Percentiles rank a stretch among this genome's conserved stretches.
phyloP scores from a whole-genome alignment of 2,113 vertebrate genomes.

The Stictonetta naevosa region DNA sequence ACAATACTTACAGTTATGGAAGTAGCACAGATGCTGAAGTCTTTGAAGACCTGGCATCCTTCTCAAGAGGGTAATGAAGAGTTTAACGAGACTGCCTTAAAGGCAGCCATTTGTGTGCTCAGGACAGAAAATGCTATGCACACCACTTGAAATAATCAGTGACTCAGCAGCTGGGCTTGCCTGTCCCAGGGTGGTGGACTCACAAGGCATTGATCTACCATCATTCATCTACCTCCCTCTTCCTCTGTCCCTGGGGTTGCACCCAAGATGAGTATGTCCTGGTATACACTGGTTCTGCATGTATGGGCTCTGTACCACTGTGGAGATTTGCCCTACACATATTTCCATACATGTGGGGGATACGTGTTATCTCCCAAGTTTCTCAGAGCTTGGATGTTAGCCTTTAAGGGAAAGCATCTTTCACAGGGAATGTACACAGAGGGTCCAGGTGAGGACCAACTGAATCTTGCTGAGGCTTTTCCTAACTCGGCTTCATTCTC shows the following conservation, averaged over 20 bases:
- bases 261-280: neutral
- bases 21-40: neutral
- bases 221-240: neutral
- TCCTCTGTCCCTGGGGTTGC: neutral
- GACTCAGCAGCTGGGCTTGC: neutral
- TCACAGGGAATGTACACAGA: neutral
- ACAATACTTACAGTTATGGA: neutral
- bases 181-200: neutral
- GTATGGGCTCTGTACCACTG: neutral
- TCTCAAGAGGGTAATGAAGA: neutral
- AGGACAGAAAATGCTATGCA: neutral
- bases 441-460: neutral
- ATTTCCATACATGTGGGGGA: neutral
- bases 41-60: neutral
- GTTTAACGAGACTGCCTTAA: neutral
- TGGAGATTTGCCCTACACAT: neutral
- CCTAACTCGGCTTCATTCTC: neutral
- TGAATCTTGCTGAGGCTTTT: neutral
- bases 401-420: neutral
- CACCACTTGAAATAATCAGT: neutral
- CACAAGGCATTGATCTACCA: neutral
- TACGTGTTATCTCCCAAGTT: neutral
- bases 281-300: too few species aligned
- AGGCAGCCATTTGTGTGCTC: neutral
- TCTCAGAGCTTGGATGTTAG: neutral